Conservation (phyloP, 2,888 invertebrate species). For the Sepiola atlantica region DNA sequence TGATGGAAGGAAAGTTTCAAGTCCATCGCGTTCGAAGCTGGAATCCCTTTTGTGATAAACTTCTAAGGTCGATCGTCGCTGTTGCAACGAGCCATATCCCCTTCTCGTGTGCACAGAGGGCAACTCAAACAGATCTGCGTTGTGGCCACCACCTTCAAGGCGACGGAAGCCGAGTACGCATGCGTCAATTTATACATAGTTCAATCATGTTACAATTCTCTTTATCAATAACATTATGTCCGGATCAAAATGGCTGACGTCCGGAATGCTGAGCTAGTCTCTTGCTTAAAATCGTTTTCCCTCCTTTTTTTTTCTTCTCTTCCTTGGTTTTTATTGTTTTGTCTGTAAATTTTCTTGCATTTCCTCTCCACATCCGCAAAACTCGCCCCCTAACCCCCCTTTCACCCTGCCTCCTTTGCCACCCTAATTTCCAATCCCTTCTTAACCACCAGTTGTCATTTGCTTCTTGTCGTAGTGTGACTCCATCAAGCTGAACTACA, state of each 20-base stretch:
- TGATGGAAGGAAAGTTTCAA: background rate
- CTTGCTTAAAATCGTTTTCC: background rate
- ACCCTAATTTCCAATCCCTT: background rate
- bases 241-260: conserved; percentile 20
- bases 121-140: background rate
- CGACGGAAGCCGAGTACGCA: background rate
- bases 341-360: background rate
- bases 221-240: conserved; percentile 32
- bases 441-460: background rate
- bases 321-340: background rate
- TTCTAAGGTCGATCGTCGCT: background rate
- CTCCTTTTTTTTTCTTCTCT: background rate
- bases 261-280: background rate
- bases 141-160: background rate
- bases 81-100: background rate
- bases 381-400: background rate
- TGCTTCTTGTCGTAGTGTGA: background rate
- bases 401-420: background rate
- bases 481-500: conserved; percentile 18
- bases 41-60: background rate
- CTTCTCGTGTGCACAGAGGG: background rate
- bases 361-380: background rate
- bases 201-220: conserved; percentile 9
- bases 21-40: background rate
- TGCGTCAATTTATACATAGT: conserved; percentile 8